phyloP scores from a whole-genome alignment of 2,888 invertebrate species.

The Amaurobius ferox region DNA sequence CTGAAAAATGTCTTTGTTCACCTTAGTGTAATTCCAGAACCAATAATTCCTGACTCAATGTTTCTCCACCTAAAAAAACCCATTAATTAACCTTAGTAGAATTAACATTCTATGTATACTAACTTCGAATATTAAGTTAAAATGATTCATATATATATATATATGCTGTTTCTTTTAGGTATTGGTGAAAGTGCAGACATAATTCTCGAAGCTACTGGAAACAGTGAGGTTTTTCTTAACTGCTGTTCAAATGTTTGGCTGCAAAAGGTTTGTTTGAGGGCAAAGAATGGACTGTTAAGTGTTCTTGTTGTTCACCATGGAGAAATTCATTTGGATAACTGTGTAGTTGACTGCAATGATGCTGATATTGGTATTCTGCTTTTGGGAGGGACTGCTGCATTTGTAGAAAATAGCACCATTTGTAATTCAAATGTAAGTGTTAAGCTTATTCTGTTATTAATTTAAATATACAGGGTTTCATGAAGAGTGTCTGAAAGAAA shows the following conservation, averaged over 20 bases:
- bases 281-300: conserved; percentile 53
- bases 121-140: no score
- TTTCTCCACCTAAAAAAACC: no score
- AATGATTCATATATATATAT: no score
- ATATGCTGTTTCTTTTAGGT: no score
- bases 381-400: conserved; percentile 38
- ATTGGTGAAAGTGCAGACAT: conserved; percentile 49
- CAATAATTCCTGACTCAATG: no score
- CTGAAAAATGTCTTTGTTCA: no score
- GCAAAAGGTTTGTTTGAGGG: conserved; percentile 64
- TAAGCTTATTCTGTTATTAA: background rate
- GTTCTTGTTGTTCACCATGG: conserved; percentile 72
- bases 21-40: no score
- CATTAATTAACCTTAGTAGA: no score
- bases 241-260: conserved; percentile 59
- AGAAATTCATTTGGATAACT: conserved; percentile 47
- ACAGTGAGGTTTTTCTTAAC: conserved; percentile 73
- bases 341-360: conserved; percentile 65
- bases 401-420: conserved; percentile 31
- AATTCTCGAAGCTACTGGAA: conserved; percentile 63
- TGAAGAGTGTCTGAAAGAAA: no score
- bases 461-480: no score
- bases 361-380: conserved; percentile 52
- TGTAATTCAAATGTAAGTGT: conserved; percentile 45
- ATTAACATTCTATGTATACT: no score